These are phyloP conservation scores for Paralinhomoeus sp. DNA, from an alignment of 2,888 invertebrate genomes.

Conservation along the genomic window DNA sequence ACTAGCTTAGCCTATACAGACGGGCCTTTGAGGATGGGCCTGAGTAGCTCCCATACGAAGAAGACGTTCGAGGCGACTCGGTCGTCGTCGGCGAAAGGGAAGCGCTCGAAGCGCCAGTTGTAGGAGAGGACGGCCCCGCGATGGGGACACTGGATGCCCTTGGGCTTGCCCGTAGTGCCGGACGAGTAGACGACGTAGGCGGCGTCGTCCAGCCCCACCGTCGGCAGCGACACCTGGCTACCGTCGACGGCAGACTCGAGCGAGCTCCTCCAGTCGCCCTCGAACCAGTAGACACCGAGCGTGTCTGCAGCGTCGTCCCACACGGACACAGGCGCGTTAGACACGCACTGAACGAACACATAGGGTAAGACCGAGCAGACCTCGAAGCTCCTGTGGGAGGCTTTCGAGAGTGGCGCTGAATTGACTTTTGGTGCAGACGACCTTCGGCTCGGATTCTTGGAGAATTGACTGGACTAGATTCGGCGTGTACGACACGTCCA, in stretches of 20 bases:
- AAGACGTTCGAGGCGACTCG: slow-evolving; percentile 30
- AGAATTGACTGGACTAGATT: slow-evolving; percentile 26
- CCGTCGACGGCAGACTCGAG: too few relatives aligned
- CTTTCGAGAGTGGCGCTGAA: too few relatives aligned
- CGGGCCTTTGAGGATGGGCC: slow-evolving; percentile 27
- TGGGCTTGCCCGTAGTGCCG: slow-evolving; percentile 30
- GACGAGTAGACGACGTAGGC: slow-evolving; percentile 30
- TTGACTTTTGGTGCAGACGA: slow-evolving; percentile 15
- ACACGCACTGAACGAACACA: too few relatives aligned
- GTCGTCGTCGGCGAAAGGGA: slow-evolving; percentile 24
- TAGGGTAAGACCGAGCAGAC: too few relatives aligned
- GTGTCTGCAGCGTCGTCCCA: too few relatives aligned
- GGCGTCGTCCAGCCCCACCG: slow-evolving; percentile 19
- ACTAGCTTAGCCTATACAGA: background rate
- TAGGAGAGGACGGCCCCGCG: slow-evolving; percentile 30
- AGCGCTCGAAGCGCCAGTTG: slow-evolving; percentile 23
- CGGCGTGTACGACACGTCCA: slow-evolving; percentile 28
- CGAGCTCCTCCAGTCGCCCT: too few relatives aligned
- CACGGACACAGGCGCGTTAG: too few relatives aligned
- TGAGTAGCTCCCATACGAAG: slow-evolving; percentile 30
- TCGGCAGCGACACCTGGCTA: background rate
- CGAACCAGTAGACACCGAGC: too few relatives aligned
- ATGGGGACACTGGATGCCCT: slow-evolving; percentile 29
- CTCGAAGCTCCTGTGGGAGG: too few relatives aligned
- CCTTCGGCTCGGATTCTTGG: slow-evolving; percentile 25